Conservation (phyloP, 2,113 vertebrate genomes). For the Callospermophilus lateralis region DNA sequence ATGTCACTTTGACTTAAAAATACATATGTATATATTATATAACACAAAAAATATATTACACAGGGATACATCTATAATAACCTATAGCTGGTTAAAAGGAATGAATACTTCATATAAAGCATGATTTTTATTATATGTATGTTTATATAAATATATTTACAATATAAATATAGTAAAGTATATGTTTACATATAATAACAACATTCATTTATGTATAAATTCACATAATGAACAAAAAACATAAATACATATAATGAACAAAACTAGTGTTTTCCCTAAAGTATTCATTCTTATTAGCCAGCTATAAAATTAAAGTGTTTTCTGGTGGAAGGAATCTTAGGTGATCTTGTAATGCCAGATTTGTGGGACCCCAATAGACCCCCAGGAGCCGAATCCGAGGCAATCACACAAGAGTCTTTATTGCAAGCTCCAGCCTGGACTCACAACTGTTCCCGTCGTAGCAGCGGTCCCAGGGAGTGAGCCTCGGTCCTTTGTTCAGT, state of each 20-base stretch:
- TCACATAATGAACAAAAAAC: too few relatives aligned
- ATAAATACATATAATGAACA: not conserved
- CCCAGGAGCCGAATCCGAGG: too few relatives aligned
- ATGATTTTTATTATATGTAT: not conserved
- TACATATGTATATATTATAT: not conserved
- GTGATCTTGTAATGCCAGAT: not conserved
- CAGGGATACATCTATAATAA: not conserved
- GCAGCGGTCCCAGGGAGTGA: too few relatives aligned
- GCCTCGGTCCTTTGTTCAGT: too few relatives aligned
- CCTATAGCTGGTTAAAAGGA: not conserved
- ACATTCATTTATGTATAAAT: not conserved
- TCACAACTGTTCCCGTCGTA: too few relatives aligned
- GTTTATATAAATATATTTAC: not conserved
- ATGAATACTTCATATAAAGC: slow-evolving; percentile 23
- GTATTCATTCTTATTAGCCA: not conserved
- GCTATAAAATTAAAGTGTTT: not conserved
- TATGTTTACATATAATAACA: not conserved
- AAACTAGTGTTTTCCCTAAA: not conserved
- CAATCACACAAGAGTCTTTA: too few relatives aligned
- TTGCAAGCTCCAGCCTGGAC: too few relatives aligned
- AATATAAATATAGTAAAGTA: not conserved
- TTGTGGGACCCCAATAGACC: too few relatives aligned
- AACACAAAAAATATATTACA: not conserved
- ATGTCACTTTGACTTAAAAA: slow-evolving; percentile 13
- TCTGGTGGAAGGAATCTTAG: not conserved